Evolutionary conservation across 2,888 invertebrate genomes (phyloP), one percentile per base, ranked within the genome.

Genomic region (Lottia gigantea): DNA sequence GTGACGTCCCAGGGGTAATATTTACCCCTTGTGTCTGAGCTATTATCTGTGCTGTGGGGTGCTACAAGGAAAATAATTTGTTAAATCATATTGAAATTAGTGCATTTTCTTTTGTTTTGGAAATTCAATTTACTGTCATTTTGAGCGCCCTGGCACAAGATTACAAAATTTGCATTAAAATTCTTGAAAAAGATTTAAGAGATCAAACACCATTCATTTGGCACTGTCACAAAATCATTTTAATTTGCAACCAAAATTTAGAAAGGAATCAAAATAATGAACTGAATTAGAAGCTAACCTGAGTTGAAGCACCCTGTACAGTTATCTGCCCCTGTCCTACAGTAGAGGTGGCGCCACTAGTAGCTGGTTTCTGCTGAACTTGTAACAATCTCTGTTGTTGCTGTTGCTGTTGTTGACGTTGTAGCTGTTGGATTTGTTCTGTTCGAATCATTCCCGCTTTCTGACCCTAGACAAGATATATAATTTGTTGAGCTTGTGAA

Each of bases 31-130:
- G 82, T 31, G 82, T 76, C 66, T 84, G 85, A 0, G 93, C 90
- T 63, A 92, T 90, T 11, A 92, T 89, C 82, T 92, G 92, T 40
- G 78, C 73, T 15, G 75, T 70, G 61, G 81, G 74, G 71, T 71
- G 55, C 74, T 40, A 8, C 11, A 40, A 40, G 11, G 8, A 40
- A 40, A 40, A 40, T 8, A 8, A 8, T 8, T 8, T 40, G 40
- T 40, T 8, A 40, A 1, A 31, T 4, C 31, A 31, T 31, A 31
- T 31, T 31, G 6, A 31, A 31, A 31, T 4, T 4, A 31, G 6
- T 31, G 31, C n/a, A n/a, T n/a, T n/a, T n/a, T n/a, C n/a, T n/a
- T n/a, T n/a, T n/a, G n/a, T n/a, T n/a, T n/a, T n/a, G n/a, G n/a
- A n/a, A n/a, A n/a, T n/a, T n/a, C n/a, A n/a, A n/a, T n/a, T n/a